Percentiles rank a stretch among this genome's conserved stretches.
These are phyloP conservation scores for Pseudochromis fuscus DNA, from an alignment of 2,797 vertebrate genomes.

Conservation along the genomic window DNA sequence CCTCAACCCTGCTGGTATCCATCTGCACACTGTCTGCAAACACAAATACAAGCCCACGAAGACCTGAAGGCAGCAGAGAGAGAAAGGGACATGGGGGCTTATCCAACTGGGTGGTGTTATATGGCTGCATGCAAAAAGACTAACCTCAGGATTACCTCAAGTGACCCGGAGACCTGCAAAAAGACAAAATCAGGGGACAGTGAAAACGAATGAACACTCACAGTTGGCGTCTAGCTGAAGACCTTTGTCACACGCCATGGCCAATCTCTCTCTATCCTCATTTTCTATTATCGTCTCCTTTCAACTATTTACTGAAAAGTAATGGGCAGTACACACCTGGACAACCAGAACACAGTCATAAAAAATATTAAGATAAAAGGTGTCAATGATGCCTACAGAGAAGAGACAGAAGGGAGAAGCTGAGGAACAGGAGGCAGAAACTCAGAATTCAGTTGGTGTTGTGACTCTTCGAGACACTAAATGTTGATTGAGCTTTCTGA, in stretches of 20 bases:
- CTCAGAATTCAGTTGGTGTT: conserved; percentile 15
- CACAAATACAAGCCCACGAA: conserved; percentile 1
- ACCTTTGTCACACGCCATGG: not conserved
- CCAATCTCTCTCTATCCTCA: not conserved
- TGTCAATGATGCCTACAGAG: not conserved
- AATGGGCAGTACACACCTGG: not conserved
- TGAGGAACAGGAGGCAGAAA: not conserved
- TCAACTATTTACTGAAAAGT: conserved; percentile 1
- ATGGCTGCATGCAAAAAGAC: conserved; percentile 12
- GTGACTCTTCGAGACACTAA: not conserved
- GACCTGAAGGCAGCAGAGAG: not conserved
- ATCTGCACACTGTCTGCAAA: conserved; percentile 6
- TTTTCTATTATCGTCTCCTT: conserved; percentile 11
- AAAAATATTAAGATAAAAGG: not conserved
- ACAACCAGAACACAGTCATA: not conserved
- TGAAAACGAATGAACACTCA: not conserved
- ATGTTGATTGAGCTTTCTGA: not conserved
- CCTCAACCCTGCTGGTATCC: not conserved
- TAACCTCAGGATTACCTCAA: conserved; percentile 3
- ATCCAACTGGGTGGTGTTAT: conserved; percentile 1
- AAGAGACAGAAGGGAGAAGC: not conserved
- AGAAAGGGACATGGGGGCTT: conserved; percentile 12
- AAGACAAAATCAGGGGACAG: not conserved
- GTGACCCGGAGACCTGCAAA: conserved; percentile 3
- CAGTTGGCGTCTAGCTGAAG: not conserved